phyloP scores from a whole-genome alignment of 1,140 invertebrate species.

The Drosophila pectinifera region DNA sequence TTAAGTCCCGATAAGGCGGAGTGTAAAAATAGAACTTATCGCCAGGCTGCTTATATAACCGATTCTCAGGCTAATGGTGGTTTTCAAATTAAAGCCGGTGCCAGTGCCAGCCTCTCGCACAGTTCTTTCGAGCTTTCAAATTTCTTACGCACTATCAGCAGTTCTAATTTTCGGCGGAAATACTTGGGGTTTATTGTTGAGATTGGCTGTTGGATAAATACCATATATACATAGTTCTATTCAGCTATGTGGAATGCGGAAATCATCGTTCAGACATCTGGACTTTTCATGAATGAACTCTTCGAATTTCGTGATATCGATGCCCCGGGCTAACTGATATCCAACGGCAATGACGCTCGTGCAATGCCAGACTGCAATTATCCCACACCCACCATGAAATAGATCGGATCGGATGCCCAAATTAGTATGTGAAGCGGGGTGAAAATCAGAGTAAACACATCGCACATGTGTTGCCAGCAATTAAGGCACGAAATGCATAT shows the following conservation, averaged over 20 bases:
- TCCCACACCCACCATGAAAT: constrained; percentile 34
- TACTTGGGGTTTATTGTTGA: constrained; percentile 35
- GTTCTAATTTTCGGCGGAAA: constrained; percentile 28
- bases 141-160: constrained; percentile 13
- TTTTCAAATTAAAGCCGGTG: not conserved
- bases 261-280: constrained; percentile 41
- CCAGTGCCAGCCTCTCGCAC: not conserved
- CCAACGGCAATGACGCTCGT: constrained; percentile 46
- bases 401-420: constrained; percentile 37
- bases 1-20: constrained; percentile 32
- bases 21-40: constrained; percentile 46
- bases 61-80: not conserved
- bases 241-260: constrained; percentile 63
- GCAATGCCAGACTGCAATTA: constrained; percentile 59
- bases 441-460: constrained; percentile 65
- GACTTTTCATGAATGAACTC: constrained; percentile 67
- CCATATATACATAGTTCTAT: constrained; percentile 8
- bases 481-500: constrained; percentile 48
- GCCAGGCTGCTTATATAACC: constrained; percentile 20
- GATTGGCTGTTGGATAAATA: constrained; percentile 20
- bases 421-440: constrained; percentile 29
- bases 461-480: constrained; percentile 60
- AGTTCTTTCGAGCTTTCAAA: not conserved
- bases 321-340: constrained; percentile 56
- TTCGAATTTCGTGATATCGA: constrained; percentile 62